These are phyloP conservation scores for Myiotriccus ornatus DNA, from an alignment of 2,797 vertebrate species.

Conservation along the genomic window DNA sequence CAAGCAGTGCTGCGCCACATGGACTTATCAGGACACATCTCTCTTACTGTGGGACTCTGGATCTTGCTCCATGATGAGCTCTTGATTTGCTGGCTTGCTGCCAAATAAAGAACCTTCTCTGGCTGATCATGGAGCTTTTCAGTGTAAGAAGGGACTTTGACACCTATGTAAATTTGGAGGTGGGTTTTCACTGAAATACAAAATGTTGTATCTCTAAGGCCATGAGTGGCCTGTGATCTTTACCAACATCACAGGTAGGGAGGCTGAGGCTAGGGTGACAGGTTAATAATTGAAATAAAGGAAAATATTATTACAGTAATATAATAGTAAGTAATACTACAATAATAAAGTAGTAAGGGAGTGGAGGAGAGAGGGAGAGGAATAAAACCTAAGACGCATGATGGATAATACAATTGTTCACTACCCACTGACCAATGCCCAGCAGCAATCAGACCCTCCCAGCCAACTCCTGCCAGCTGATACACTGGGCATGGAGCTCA, in stretches of 20 bases:
- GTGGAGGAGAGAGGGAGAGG: not conserved
- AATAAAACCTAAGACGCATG: not conserved
- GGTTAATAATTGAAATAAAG: not conserved
- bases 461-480: not conserved
- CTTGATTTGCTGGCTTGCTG: not conserved
- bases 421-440: not conserved
- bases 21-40: not conserved
- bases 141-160: not conserved
- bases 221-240: not conserved
- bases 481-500: not conserved
- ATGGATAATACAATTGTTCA: not conserved
- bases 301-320: not conserved
- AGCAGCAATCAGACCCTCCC: fast-evolving
- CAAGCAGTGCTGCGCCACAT: not conserved
- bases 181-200: not conserved
- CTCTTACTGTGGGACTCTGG: not conserved
- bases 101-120: not conserved
- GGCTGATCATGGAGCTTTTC: not conserved
- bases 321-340: too few species aligned
- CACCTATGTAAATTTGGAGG: not conserved
- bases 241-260: not conserved
- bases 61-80: not conserved
- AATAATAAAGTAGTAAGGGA: not conserved
- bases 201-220: not conserved
- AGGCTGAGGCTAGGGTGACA: not conserved